These are phyloP conservation scores for Cheirogaleus major DNA, from an alignment of 2,797 vertebrate species.

Conservation along the genomic window DNA sequence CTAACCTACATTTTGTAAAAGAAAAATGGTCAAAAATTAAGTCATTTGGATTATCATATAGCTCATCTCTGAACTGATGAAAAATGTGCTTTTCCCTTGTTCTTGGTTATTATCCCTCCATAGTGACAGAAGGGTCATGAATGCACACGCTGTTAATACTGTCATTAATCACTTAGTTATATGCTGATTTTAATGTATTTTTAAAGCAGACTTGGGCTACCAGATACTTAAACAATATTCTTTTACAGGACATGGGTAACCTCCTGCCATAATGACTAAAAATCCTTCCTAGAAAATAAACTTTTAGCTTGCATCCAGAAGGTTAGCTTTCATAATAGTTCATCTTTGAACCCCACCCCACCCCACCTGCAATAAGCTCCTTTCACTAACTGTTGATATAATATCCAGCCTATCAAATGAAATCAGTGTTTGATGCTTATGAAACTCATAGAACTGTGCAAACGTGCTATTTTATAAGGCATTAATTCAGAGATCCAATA, in stretches of 20 bases:
- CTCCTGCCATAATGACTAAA: constrained; percentile 43
- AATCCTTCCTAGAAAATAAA: constrained; percentile 22
- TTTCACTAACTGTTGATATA: constrained; percentile 59
- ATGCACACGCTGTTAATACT: constrained; percentile 37
- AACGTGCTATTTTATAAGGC: constrained; percentile 54
- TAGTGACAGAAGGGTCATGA: not conserved
- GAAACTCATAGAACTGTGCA: constrained; percentile 64
- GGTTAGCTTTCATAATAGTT: constrained; percentile 54
- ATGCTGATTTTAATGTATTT: not conserved
- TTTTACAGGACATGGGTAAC: constrained; percentile 28
- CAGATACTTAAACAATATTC: not conserved
- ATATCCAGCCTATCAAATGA: constrained; percentile 60
- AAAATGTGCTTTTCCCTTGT: constrained; percentile 44
- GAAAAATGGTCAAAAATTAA: constrained; percentile 48
- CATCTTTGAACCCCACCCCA: not conserved
- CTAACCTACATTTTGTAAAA: constrained; percentile 60
- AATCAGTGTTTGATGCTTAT: constrained; percentile 45
- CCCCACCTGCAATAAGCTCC: not conserved
- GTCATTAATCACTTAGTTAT: constrained; percentile 41
- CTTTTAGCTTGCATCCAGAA: constrained; percentile 33
- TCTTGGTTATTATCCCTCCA: constrained; percentile 33
- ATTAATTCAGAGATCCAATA: constrained; percentile 66
- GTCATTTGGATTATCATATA: constrained; percentile 39
- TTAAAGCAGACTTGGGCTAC: constrained; percentile 14
- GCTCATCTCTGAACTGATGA: constrained; percentile 48